Percentiles rank a stretch among this genome's conserved stretches.
Evolutionary conservation across 2,888 invertebrate species (phyloP).

Genomic region (Hydriomena furcata): DNA sequence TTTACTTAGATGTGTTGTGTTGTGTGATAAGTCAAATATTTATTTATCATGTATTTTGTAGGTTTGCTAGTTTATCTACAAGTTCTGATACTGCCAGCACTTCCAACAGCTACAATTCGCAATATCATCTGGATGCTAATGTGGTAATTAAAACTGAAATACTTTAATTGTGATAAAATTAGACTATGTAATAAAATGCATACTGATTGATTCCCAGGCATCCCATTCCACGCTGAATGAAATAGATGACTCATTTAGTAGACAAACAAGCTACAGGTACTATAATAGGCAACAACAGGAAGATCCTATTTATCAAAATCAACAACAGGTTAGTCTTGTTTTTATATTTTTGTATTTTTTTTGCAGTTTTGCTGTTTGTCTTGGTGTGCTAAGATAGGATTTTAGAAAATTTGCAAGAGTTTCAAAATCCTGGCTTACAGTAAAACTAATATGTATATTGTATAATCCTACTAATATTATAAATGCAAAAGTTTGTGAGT

Average conservation of each 20-base stretch:
- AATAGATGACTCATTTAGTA: slow-evolving; percentile 76
- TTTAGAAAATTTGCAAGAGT: too few species aligned
- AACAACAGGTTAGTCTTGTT: slow-evolving; percentile 76
- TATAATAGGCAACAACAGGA: slow-evolving; percentile 69
- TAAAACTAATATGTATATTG: too few species aligned
- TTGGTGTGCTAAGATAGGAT: too few species aligned
- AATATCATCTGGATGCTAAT: slow-evolving; percentile 70
- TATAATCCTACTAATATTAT: too few species aligned
- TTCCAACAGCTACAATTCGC: slow-evolving; percentile 71
- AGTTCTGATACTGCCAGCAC: slow-evolving; percentile 75
- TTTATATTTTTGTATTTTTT: not conserved
- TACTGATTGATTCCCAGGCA: slow-evolving; percentile 48
- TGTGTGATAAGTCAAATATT: too few species aligned
- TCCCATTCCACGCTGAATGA: slow-evolving; percentile 77
- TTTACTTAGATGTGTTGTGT: too few species aligned
- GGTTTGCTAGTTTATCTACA: slow-evolving; percentile 87
- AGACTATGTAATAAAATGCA: not conserved
- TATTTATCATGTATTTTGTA: too few species aligned
- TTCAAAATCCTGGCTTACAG: too few species aligned
- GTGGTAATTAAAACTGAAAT: slow-evolving; percentile 52
- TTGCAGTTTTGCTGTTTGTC: too few species aligned
- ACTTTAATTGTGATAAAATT: not conserved
- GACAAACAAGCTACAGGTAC: slow-evolving; percentile 75
- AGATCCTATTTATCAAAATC: slow-evolving; percentile 79
- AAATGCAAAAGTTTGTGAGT: too few species aligned